phyloP scores from a whole-genome alignment of 2,113 vertebrate species.

The Anser cygnoides region DNA sequence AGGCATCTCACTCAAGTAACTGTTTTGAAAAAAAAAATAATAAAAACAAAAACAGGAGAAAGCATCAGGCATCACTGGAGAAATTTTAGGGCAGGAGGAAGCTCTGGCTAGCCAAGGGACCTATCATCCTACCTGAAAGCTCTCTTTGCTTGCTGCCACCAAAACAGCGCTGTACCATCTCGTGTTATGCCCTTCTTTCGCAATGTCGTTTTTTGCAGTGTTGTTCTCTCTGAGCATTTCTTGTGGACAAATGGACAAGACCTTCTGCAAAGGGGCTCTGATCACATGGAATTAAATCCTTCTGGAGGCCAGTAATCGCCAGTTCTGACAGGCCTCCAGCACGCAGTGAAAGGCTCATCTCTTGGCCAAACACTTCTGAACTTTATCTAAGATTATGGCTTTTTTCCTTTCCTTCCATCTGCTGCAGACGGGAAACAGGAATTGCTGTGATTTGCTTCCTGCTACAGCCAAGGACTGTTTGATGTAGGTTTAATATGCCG shows the following conservation, averaged over 20 bases:
- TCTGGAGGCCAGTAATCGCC: not conserved
- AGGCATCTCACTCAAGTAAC: not conserved
- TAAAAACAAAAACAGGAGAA: not conserved
- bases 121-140: not conserved
- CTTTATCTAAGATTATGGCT: not conserved
- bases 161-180: not conserved
- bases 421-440: not conserved
- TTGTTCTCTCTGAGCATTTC: not conserved
- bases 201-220: not conserved
- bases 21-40: not conserved
- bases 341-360: not conserved
- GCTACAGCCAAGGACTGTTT: not conserved
- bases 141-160: not conserved
- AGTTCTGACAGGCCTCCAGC: fast-evolving
- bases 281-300: not conserved
- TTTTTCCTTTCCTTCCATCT: not conserved
- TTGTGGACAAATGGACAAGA: not conserved
- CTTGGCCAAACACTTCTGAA: not conserved
- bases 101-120: not conserved
- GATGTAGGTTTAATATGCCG: not conserved
- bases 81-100: not conserved
- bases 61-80: not conserved
- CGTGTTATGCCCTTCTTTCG: not conserved
- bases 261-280: not conserved
- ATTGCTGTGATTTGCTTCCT: not conserved